Evolutionary conservation across 2,113 vertebrate genomes (phyloP), one percentile per base, ranked within the genome.

Genomic region (Marcusenius ussheri): DNA sequence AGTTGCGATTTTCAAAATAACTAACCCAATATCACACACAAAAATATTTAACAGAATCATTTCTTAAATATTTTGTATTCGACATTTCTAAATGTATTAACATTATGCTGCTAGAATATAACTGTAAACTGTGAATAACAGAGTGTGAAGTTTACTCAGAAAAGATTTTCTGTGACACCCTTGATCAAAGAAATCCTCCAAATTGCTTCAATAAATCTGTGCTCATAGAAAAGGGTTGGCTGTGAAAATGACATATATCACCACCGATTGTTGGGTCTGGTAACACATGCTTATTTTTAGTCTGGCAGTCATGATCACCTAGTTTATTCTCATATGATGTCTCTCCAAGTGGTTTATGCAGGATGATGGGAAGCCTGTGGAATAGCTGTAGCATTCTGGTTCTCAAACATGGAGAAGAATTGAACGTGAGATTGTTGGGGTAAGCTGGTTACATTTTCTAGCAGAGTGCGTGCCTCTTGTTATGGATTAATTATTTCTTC

Each of bases 291-390:
- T 90, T 93, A 90, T 17, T 84, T 47, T 84, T 47, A 46, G 93
- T 92, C 93, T 92, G 93, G 92, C 92, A 92, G 91, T 84, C 89
- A 87, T 92, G 42, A 84, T 45, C 42, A 19, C 45, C 45, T 21
- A 84, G 42, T 46, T 84, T n/a, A 84, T 84, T 84, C 42, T 84
- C 42, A 84, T 84, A 46, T 21, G 8, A 80, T 42, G 31, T 8
- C 35, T 42, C 35, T 39, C 31, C 74, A 80, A 35, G 74, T 19
- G 35, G 13, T 39, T 42, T 17, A 42, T 80, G 35, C 13, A 80
- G 35, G 74, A 42, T 42, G 35, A 19, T 39, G 39, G 74, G 74
- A 19, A 39, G 70, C 70, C 70, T 17, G 1, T 77, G 70, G n/a
- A 17, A 80, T 19, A 39, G 5, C 35, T 39, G 74, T 15, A 80